Conservation (phyloP, 2,888 invertebrate genomes). For the Frankliniella fusca region DNA sequence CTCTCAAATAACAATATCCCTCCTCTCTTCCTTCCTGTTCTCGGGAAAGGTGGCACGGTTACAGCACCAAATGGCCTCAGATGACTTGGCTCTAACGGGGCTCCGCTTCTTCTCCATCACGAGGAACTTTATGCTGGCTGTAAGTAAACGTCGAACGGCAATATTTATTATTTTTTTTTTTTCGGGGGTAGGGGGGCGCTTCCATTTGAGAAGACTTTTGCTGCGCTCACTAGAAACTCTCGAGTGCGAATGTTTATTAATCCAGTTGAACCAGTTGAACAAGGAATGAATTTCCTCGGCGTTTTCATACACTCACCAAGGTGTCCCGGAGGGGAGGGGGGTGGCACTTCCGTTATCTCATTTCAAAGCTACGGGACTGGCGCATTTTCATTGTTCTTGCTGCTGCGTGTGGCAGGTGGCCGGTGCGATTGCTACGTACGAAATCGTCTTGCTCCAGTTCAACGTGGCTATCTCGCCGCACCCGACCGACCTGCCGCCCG, state of each 20-base stretch:
- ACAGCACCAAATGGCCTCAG: constrained; percentile 29
- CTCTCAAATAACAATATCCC: too few relatives aligned
- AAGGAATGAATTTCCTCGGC: too few relatives aligned
- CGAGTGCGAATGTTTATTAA: too few relatives aligned
- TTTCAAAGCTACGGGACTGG: too few relatives aligned
- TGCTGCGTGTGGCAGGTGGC: constrained; percentile 49
- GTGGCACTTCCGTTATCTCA: too few relatives aligned
- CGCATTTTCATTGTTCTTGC: too few relatives aligned
- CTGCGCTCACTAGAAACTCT: too few relatives aligned
- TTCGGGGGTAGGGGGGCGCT: too few relatives aligned
- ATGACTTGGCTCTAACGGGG: constrained; percentile 33
- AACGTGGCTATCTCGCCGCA: constrained; percentile 40
- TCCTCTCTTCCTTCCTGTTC: too few relatives aligned
- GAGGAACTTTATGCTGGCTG: constrained; percentile 33
- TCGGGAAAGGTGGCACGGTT: constrained; percentile 9
- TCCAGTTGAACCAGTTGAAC: too few relatives aligned
- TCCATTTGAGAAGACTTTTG: not conserved
- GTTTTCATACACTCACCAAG: too few relatives aligned
- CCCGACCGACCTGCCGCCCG: not conserved
- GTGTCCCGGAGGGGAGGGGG: too few relatives aligned
- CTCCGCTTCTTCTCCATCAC: constrained; percentile 33
- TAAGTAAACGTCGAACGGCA: constrained; percentile 14
- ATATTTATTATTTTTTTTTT: not conserved
- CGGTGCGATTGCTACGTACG: constrained; percentile 59
- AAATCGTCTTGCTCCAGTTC: constrained; percentile 55